These are phyloP conservation scores for Xenopus borealis DNA, from an alignment of 2,113 vertebrate species.

Conservation along the genomic window DNA sequence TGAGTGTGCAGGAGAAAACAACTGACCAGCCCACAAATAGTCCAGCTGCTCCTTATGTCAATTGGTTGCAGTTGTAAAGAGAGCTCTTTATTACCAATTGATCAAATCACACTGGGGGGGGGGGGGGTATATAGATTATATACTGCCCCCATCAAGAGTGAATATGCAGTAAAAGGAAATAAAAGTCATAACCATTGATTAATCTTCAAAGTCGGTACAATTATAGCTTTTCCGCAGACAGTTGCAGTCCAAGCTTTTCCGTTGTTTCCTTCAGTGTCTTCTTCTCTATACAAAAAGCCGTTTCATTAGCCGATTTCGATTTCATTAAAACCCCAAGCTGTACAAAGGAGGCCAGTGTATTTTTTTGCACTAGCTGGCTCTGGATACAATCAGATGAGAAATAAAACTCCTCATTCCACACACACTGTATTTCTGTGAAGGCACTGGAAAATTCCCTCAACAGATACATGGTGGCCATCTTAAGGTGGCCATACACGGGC, in stretches of 20 bases:
- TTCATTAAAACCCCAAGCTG: constrained; percentile 69
- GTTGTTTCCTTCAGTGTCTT: constrained; percentile 69
- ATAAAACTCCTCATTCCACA: constrained; percentile 75
- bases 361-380: constrained; percentile 81
- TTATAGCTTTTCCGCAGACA: not conserved
- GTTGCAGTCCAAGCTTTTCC: constrained; percentile 70
- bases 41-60: no score
- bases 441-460: constrained; percentile 66
- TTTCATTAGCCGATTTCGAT: constrained; percentile 66
- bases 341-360: constrained; percentile 76
- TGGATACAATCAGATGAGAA: constrained; percentile 75
- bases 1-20: no score
- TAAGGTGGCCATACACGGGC: no score
- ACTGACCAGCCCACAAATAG: no score
- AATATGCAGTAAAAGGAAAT: no score
- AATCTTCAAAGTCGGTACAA: constrained; percentile 1
- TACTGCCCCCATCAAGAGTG: no score
- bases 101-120: no score
- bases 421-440: constrained; percentile 78
- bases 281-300: constrained; percentile 68
- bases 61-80: no score
- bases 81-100: no score
- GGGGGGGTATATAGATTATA: no score
- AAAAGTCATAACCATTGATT: no score
- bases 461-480: constrained; percentile 83